Conservation (phyloP, 2,113 vertebrate genomes). For the Ivindomyrus marchei region DNA sequence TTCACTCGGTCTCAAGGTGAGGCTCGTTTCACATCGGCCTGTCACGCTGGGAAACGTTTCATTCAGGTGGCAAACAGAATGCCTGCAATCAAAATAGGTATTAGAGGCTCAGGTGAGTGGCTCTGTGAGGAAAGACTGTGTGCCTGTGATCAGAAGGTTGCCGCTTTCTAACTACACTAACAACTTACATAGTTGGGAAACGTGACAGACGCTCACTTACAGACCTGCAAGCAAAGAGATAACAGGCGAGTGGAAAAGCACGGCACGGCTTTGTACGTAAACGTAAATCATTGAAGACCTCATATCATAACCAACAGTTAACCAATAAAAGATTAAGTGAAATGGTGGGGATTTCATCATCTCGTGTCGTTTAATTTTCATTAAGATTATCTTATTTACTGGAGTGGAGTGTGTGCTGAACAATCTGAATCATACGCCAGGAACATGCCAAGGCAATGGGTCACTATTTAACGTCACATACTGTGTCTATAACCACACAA, state of each 20-base stretch:
- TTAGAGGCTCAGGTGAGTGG: background rate
- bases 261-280: too few species aligned
- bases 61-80: background rate
- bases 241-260: too few species aligned
- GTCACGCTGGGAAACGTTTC: background rate
- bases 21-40: background rate
- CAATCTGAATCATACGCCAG: background rate
- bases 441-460: background rate
- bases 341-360: too few species aligned
- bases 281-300: too few species aligned
- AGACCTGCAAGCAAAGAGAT: too few species aligned
- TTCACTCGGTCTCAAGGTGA: conserved; percentile 79
- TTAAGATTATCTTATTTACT: background rate
- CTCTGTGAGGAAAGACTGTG: background rate
- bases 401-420: background rate
- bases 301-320: too few species aligned
- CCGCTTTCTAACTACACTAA: too few species aligned
- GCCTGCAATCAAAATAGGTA: background rate
- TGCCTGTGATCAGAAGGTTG: background rate
- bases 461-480: background rate
- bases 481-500: background rate
- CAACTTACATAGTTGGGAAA: too few species aligned
- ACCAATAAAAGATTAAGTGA: too few species aligned
- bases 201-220: too few species aligned
- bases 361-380: too few species aligned